A percentile compares a stretch with the other conserved stretches of the same genome.
These are phyloP conservation scores for Maniola jurtina DNA, from an alignment of 1,140 invertebrate species.

Conservation along the genomic window DNA sequence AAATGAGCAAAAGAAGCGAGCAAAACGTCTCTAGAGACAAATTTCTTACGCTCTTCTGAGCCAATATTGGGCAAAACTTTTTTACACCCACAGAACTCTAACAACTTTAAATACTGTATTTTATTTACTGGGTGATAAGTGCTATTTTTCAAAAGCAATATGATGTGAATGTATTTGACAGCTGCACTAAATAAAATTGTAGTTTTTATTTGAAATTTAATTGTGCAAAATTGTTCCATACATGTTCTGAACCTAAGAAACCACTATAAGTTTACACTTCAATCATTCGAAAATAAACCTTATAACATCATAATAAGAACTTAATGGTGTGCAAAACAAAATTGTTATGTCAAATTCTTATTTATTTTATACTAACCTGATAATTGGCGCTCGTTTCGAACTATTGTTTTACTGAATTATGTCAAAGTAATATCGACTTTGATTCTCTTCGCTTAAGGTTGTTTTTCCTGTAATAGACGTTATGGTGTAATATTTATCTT, in stretches of 20 bases:
- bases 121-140: background rate
- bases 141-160: background rate
- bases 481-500: no score
- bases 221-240: constrained; percentile 67
- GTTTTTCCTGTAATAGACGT: background rate
- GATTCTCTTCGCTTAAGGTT: constrained; percentile 6
- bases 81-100: background rate
- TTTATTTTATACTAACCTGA: constrained; percentile 46
- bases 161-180: background rate
- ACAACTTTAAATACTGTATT: background rate
- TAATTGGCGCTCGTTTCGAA: constrained; percentile 39
- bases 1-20: constrained; percentile 29
- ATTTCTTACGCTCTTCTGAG: constrained; percentile 66
- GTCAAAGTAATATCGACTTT: background rate
- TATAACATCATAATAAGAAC: constrained; percentile 16
- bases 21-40: constrained; percentile 58
- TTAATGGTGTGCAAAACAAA: background rate
- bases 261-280: constrained; percentile 32
- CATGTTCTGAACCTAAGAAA: constrained; percentile 49
- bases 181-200: constrained; percentile 30
- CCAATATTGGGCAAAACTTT: constrained; percentile 24
- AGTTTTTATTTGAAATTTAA: constrained; percentile 66
- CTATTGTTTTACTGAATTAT: constrained; percentile 10
- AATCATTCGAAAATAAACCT: constrained; percentile 13
- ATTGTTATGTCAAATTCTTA: constrained; percentile 41